Evolutionary conservation across 2,888 invertebrate species (phyloP), one percentile per base, ranked within the genome.

Genomic region (Nemoura dubitans): DNA sequence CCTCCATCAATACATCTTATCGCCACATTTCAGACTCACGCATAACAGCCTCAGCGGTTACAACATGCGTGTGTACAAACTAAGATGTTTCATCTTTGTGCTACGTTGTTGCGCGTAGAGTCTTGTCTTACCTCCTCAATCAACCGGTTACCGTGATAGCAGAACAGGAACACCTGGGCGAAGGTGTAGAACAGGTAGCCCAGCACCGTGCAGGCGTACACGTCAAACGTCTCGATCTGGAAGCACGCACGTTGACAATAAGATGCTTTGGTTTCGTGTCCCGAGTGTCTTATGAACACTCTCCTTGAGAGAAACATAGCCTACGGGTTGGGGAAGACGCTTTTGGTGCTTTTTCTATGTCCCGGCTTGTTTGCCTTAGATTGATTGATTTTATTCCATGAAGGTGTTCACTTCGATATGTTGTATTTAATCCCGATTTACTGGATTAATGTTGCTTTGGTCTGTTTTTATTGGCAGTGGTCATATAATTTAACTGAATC

Each of bases 111-210:
- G 16, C 59, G 59, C 14, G 2, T 59, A 1, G 2, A 1, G 2
- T 7, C 59, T 21, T 21, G 78, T 26, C 81, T 90, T 91, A 96
- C 97, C 95, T 97, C 97, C 93, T 97, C 97, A 91, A 97, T 97
- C 27, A 97, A 93, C 85, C 96, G 93, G 90, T 97, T 97, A 26
- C 97, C 97, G 89, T 96, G 97, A 89, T 97, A 96, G 91, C 97
- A 97, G 92, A 97, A 97, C 89, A 96, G 94, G 90, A 97, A 97
- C 86, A 97, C 97, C 92, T 97, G 97, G 0, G 95, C 96, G 84
- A 97, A 92, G 0, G 97, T 95, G 91, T 97, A 97, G 87, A 95
- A 91, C 87, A 97, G 92, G 90, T 97, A 97, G 0, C 97, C 97
- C 86, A 97, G 91, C 0, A 96, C 96, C 87, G 96, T 95, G 86